These are phyloP conservation scores for Leptatherina wallacei DNA, from an alignment of 2,797 vertebrate genomes.

Conservation along the genomic window DNA sequence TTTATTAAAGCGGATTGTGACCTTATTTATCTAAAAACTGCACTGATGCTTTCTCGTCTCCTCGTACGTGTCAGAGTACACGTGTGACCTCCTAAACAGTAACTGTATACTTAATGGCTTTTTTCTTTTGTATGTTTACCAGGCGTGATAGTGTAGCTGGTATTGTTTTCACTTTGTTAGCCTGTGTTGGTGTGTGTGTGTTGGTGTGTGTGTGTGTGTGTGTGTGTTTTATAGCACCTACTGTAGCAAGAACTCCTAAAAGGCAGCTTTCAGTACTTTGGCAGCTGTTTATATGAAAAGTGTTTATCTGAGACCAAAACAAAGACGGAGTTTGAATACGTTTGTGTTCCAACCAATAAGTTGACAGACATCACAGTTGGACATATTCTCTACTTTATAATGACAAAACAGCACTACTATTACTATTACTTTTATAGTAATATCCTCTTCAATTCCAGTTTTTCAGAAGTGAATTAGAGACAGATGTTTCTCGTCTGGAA, in stretches of 20 bases:
- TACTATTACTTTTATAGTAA: too few relatives aligned
- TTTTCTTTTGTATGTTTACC: slow-evolving; percentile 10
- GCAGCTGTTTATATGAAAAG: neutral
- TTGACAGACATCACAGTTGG: too few relatives aligned
- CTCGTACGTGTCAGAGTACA: neutral
- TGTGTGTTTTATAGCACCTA: neutral
- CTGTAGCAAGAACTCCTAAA: neutral
- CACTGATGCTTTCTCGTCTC: neutral
- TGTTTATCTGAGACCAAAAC: neutral
- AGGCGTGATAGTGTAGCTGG: neutral
- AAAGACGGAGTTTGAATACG: neutral
- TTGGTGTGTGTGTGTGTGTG: neutral
- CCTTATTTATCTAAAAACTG: neutral
- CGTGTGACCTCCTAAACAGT: neutral
- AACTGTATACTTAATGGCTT: slow-evolving; percentile 7
- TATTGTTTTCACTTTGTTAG: neutral
- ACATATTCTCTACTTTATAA: too few relatives aligned
- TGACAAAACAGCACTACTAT: too few relatives aligned
- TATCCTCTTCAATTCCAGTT: neutral
- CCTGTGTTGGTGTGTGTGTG: neutral
- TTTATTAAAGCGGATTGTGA: neutral
- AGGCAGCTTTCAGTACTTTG: neutral
- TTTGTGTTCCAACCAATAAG: neutral
- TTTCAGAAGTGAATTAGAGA: neutral
- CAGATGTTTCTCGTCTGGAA: too few relatives aligned